A percentile compares a stretch with the other conserved stretches of the same genome.
Evolutionary conservation across 2,888 invertebrate species (phyloP).

Genomic region (Lasius platythorax): DNA sequence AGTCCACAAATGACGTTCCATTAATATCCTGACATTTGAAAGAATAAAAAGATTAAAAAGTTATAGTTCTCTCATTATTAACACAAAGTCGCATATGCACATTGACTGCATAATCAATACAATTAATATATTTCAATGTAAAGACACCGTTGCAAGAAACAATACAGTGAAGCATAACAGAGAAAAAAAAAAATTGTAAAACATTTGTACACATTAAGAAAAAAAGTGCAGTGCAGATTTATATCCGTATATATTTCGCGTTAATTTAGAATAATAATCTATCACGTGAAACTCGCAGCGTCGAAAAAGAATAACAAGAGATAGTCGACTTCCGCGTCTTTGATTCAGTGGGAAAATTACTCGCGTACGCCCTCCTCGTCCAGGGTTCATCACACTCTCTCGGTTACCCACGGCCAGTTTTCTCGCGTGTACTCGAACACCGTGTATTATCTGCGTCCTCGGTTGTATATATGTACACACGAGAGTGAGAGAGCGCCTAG

Average conservation of each 20-base stretch:
- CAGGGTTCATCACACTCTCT: slow-evolving; percentile 73
- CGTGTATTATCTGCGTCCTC: slow-evolving; percentile 74
- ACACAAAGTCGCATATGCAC: too few relatives aligned
- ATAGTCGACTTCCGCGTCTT: slow-evolving; percentile 51
- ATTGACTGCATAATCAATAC: neutral
- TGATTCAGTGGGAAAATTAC: slow-evolving; percentile 65
- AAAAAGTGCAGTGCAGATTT: neutral
- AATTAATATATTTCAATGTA: neutral
- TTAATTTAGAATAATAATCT: slow-evolving; percentile 7
- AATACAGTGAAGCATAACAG: neutral
- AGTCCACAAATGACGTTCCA: neutral
- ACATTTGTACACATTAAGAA: neutral
- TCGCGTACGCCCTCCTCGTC: slow-evolving; percentile 41
- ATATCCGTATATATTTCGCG: neutral
- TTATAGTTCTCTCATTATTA: slow-evolving; percentile 1
- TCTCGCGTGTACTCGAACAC: slow-evolving; percentile 69
- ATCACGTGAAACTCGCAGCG: neutral
- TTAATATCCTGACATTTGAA: neutral
- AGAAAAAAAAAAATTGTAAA: neutral
- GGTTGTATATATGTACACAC: slow-evolving; percentile 62
- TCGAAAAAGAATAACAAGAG: slow-evolving; percentile 28
- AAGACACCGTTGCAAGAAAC: neutral
- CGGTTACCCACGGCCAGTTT: slow-evolving; percentile 70
- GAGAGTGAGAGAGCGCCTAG: slow-evolving; percentile 41
- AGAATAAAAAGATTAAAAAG: neutral